A percentile compares a stretch with the other conserved stretches of the same genome.
These are phyloP conservation scores for Callinectes sapidus DNA, from an alignment of 2,888 invertebrate species.

Conservation along the genomic window DNA sequence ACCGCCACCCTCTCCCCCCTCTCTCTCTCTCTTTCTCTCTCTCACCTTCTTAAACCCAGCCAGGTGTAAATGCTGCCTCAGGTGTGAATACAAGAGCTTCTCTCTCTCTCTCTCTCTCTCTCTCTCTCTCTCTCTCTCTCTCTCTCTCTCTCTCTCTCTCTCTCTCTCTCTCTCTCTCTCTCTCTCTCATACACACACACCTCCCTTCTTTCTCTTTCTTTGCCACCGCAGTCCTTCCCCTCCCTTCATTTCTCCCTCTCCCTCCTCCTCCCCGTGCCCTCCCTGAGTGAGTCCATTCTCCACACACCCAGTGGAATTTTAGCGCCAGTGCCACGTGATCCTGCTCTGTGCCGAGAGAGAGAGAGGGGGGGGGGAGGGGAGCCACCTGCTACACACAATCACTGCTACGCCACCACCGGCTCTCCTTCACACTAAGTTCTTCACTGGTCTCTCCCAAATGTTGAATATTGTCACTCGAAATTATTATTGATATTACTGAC, in stretches of 20 bases:
- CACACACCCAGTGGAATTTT: not conserved
- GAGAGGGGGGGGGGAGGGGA: not conserved
- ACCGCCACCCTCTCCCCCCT: not conserved
- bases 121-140: not conserved
- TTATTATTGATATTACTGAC: not conserved
- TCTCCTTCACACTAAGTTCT: not conserved
- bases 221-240: not conserved
- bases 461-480: not conserved
- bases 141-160: not conserved
- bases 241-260: not conserved
- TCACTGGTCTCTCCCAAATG: not conserved
- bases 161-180: not conserved
- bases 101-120: constrained; percentile 17
- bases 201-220: not conserved
- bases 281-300: not conserved
- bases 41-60: too few relatives aligned
- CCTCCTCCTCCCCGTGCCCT: not conserved
- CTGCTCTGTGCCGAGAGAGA: not conserved
- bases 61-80: too few relatives aligned
- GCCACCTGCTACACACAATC: constrained; percentile 22
- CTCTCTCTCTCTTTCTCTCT: not conserved
- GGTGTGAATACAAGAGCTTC: too few relatives aligned
- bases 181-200: constrained; percentile 10
- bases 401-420: not conserved
- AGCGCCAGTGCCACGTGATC: not conserved